Conservation (phyloP, 2,888 invertebrate species). For the Mythimna vitellina region DNA sequence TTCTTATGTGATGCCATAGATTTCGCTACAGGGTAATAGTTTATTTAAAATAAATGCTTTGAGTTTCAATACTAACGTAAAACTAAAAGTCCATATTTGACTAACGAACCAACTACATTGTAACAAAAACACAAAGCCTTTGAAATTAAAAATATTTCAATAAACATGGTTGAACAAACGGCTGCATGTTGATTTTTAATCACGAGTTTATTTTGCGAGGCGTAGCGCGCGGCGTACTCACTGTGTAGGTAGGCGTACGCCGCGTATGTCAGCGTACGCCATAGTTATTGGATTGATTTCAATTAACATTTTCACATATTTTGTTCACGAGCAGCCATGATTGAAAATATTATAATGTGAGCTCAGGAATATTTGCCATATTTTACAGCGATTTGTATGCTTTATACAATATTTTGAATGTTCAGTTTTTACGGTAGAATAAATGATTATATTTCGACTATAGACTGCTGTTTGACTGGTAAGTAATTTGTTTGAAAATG, state of each 20-base stretch:
- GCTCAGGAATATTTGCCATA: constrained; percentile 1
- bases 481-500: no score
- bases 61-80: neutral
- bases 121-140: neutral
- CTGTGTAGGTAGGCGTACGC: neutral
- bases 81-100: neutral
- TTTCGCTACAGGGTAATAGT: no score
- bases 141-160: constrained; percentile 30
- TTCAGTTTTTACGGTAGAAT: neutral
- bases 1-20: no score
- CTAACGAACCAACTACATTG: neutral
- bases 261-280: neutral
- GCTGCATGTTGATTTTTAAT: constrained; percentile 47
- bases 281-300: constrained; percentile 36
- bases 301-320: constrained; percentile 30
- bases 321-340: constrained; percentile 7
- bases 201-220: constrained; percentile 18
- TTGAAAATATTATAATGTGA: constrained; percentile 35
- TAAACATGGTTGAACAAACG: constrained; percentile 30
- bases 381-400: constrained; percentile 3
- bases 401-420: neutral
- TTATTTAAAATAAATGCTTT: no score
- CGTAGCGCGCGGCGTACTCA: neutral
- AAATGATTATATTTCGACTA: neutral
- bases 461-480: neutral